Conservation (phyloP, 2,113 vertebrate species). For the Sebastes fasciatus region DNA sequence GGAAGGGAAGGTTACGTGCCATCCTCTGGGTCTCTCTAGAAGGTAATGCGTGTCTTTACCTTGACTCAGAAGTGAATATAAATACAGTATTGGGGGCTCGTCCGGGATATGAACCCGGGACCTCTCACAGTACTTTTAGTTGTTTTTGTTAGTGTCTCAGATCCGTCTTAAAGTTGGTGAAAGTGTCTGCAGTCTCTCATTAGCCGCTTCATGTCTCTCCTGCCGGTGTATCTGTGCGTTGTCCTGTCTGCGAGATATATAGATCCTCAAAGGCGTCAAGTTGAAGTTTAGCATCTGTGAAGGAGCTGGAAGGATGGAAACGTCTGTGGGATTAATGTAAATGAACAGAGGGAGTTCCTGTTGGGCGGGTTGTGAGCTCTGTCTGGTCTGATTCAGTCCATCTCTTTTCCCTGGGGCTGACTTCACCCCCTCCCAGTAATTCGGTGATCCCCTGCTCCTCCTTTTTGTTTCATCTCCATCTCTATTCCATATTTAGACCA, state of each 20-base stretch:
- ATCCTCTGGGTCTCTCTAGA: too few species aligned
- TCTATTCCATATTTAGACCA: slow-evolving; percentile 65
- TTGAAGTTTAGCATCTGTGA: slow-evolving; percentile 69
- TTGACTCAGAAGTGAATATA: too few species aligned
- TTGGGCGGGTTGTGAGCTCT: slow-evolving; percentile 75
- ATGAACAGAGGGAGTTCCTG: slow-evolving; percentile 80
- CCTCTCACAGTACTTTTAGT: too few species aligned
- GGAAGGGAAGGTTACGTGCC: too few species aligned
- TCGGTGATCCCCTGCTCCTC: slow-evolving; percentile 74
- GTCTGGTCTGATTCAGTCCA: slow-evolving; percentile 85
- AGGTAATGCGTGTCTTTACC: too few species aligned
- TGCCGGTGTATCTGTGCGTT: slow-evolving; percentile 4
- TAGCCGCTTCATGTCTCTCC: too few species aligned
- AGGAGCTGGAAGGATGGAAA: slow-evolving; percentile 69
- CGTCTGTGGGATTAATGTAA: slow-evolving; percentile 83
- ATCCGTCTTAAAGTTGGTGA: too few species aligned
- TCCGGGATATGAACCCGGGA: too few species aligned
- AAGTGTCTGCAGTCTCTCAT: too few species aligned
- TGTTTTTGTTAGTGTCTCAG: too few species aligned
- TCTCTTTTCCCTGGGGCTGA: slow-evolving; percentile 72
- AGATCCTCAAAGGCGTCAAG: slow-evolving; percentile 58
- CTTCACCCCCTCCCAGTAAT: slow-evolving; percentile 67
- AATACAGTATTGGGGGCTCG: too few species aligned
- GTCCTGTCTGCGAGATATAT: slow-evolving; percentile 50
- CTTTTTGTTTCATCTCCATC: slow-evolving; percentile 75